phyloP scores from a whole-genome alignment of 2,113 vertebrate species.

The Entelurus aequoreus region DNA sequence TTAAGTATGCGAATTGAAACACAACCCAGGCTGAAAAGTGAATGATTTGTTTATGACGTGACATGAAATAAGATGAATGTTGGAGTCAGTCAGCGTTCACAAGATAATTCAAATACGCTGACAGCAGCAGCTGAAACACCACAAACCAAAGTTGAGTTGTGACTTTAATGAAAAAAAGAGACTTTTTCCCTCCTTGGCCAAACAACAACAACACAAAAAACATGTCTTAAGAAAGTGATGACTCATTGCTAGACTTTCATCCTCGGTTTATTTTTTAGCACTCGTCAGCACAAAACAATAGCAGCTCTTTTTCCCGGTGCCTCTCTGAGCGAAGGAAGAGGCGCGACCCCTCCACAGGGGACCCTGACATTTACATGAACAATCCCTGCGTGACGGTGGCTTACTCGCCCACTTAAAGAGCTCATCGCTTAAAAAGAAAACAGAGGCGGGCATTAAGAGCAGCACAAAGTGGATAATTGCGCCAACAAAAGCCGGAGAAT shows the following conservation, averaged over 20 bases:
- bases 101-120: too few species aligned
- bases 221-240: conserved; percentile 30
- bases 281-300: conserved; percentile 38
- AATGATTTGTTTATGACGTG: too few species aligned
- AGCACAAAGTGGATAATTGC: conserved; percentile 46
- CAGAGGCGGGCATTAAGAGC: conserved; percentile 26
- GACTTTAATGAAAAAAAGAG: too few species aligned
- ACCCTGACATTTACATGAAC: conserved; percentile 48
- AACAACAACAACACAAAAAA: conserved; percentile 11
- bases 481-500: conserved; percentile 27
- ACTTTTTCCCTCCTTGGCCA: conserved; percentile 6
- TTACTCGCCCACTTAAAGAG: conserved; percentile 1
- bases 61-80: too few species aligned
- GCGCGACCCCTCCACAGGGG: conserved; percentile 17
- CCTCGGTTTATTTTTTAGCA: conserved; percentile 16
- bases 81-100: too few species aligned
- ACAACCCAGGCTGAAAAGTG: too few species aligned
- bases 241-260: conserved; percentile 36
- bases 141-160: too few species aligned
- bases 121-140: too few species aligned
- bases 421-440: conserved; percentile 20
- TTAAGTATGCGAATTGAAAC: too few species aligned
- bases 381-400: conserved; percentile 40
- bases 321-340: neutral
- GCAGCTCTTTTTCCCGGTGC: conserved; percentile 11